phyloP scores from a whole-genome alignment of 2,797 vertebrate species.

The Dipus sagitta region DNA sequence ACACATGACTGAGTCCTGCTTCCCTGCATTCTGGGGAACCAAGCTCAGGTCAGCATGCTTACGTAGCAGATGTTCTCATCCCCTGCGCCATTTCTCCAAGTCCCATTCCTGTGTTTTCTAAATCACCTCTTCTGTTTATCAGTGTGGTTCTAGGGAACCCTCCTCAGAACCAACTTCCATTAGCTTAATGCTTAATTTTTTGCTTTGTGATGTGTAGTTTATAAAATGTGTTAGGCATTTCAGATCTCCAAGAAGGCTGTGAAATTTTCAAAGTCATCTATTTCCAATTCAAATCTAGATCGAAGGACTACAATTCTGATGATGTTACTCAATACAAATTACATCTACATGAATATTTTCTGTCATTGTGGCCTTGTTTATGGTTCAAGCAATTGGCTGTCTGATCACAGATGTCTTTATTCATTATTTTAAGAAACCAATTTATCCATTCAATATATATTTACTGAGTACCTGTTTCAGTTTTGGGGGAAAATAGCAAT shows the following conservation, averaged over 20 bases:
- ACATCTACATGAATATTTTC: neutral
- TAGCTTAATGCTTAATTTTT: neutral
- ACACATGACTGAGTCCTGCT: no score
- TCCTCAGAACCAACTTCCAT: neutral
- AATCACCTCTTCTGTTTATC: neutral
- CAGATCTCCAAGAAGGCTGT: neutral
- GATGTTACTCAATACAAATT: neutral
- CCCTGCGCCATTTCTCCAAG: no score
- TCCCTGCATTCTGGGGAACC: no score
- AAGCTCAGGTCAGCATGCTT: no score
- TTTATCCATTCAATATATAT: neutral
- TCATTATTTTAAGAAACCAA: slow-evolving; percentile 13
- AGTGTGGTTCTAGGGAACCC: neutral
- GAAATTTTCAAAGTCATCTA: neutral
- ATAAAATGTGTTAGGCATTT: neutral
- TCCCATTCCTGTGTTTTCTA: neutral
- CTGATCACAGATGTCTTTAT: neutral
- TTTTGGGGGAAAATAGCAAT: neutral
- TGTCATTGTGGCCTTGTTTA: neutral
- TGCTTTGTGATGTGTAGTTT: neutral
- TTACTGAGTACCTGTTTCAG: neutral
- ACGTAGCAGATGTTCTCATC: no score
- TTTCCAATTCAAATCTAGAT: neutral
- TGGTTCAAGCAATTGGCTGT: neutral
- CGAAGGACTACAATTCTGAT: neutral